phyloP scores from a whole-genome alignment of 2,888 invertebrate genomes.

The Arctia plantaginis region DNA sequence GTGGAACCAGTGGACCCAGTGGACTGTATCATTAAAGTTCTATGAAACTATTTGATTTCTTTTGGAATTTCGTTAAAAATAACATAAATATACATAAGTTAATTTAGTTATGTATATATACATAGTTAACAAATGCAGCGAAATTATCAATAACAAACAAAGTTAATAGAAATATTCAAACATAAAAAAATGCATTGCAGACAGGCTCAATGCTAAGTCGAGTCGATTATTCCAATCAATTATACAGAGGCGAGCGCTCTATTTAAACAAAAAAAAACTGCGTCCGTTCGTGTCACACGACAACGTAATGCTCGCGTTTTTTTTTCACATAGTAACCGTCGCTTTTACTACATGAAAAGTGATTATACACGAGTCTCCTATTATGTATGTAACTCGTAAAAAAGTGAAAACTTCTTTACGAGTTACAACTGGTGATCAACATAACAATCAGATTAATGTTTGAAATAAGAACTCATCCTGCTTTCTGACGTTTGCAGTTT shows the following conservation, averaged over 20 bases:
- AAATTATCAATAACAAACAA: neutral
- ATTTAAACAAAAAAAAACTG: slow-evolving; percentile 21
- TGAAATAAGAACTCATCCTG: too few relatives aligned
- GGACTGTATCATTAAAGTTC: too few relatives aligned
- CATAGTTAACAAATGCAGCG: neutral
- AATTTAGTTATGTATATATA: neutral
- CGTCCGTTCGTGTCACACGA: slow-evolving; percentile 44
- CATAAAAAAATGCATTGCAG: neutral
- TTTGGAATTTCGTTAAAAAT: too few relatives aligned
- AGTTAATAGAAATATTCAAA: neutral
- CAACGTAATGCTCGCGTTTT: slow-evolving; percentile 33
- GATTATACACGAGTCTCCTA: slow-evolving; percentile 28
- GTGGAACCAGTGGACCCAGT: too few relatives aligned
- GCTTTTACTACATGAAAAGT: slow-evolving; percentile 39
- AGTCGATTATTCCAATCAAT: slow-evolving; percentile 45
- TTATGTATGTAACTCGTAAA: slow-evolving; percentile 26
- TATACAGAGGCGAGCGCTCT: slow-evolving; percentile 40
- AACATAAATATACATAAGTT: neutral
- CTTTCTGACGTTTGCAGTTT: too few relatives aligned
- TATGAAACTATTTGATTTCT: too few relatives aligned
- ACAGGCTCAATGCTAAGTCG: slow-evolving; percentile 22
- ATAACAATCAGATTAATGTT: too few relatives aligned
- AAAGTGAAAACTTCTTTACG: slow-evolving; percentile 32
- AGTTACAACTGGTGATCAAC: neutral
- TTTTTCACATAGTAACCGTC: slow-evolving; percentile 29